Percentiles rank a stretch among this genome's conserved stretches.
Evolutionary conservation across 2,113 vertebrate species (phyloP).

Genomic region (Pelecanoides urinatrix): DNA sequence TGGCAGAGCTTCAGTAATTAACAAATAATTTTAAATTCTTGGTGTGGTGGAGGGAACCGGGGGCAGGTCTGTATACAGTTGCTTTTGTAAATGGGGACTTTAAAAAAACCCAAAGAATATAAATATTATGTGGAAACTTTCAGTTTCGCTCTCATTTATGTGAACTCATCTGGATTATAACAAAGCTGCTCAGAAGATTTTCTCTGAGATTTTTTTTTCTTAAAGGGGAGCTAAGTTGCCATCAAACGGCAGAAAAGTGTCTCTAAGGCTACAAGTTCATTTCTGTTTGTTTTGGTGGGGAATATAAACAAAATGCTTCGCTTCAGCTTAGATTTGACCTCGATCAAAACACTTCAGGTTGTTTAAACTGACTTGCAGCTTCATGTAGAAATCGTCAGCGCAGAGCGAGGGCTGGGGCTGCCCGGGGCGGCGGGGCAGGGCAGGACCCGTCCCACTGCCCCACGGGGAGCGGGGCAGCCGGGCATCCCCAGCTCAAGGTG

Average conservation of each 20-base stretch:
- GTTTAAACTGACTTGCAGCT: background rate
- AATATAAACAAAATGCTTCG: background rate
- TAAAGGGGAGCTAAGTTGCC: background rate
- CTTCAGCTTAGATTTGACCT: background rate
- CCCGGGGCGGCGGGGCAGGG: background rate
- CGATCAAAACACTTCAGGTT: background rate
- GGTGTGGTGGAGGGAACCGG: background rate
- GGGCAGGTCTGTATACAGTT: background rate
- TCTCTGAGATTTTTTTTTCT: background rate
- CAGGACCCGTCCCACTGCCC: background rate
- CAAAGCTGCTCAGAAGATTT: background rate
- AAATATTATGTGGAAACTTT: background rate
- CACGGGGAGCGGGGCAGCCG: accelerated
- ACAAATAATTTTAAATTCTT: background rate
- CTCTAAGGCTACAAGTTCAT: background rate
- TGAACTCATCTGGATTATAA: background rate
- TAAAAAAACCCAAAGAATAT: background rate
- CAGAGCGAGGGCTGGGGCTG: background rate
- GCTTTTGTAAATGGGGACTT: background rate
- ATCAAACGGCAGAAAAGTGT: background rate
- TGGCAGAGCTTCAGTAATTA: background rate
- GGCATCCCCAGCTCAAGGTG: background rate
- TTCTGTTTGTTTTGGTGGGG: background rate
- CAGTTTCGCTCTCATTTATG: background rate
- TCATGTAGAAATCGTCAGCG: accelerated